Base-by-base conservation (phyloP, 2,113 vertebrate genomes). In the Gasterosteus nipponicus region DNA sequence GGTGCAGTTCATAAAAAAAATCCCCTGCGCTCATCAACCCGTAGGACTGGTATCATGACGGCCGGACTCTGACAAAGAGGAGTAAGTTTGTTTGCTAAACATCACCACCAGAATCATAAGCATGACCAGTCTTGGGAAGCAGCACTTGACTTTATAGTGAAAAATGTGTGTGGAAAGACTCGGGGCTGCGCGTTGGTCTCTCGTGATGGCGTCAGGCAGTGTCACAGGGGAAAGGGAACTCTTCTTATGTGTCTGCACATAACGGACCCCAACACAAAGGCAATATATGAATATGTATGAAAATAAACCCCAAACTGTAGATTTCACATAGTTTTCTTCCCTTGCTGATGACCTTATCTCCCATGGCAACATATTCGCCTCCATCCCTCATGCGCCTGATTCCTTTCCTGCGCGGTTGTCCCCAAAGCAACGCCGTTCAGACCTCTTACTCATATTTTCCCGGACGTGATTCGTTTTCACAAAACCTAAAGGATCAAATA, bases 371-470 rank as follows among this genome's bases (percentile, higher is more conserved):
- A 19, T 56, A 1, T 51, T 61, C 5, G 11, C 10, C 6, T 54
- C 44, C 74, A 64, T 64, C 39, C 51, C 5, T 22, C 16, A 67
- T 33, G 64, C 49, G 39, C 26, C 51, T 46, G 44, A 47, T 70
- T 60, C 46, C 46, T 67, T n/a, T 38, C 10, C 57, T 54, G 0
- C 53, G 59, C 68, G 33, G 44, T 12, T 18, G 69, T 59, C 67
- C 61, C 73, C 51, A 22, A 66, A 73, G 19, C 44, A 35, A 16
- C 39, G 46, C 35, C 42, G 80, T 68, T 80, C 74, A 58, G 22
- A 66, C 38, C 29, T 71, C 68, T 77, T 67, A 77, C 71, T 78
- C 81, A 75, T 80, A 56, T 64, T 81, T 80, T 61, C 44, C 19
- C 47, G 49, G 22, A 72, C 57, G 65, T 64, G 58, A 84, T 78